Evolutionary conservation across 2,113 vertebrate species (phyloP), one percentile per base, ranked within the genome.

Genomic region (Nettapus auritus): DNA sequence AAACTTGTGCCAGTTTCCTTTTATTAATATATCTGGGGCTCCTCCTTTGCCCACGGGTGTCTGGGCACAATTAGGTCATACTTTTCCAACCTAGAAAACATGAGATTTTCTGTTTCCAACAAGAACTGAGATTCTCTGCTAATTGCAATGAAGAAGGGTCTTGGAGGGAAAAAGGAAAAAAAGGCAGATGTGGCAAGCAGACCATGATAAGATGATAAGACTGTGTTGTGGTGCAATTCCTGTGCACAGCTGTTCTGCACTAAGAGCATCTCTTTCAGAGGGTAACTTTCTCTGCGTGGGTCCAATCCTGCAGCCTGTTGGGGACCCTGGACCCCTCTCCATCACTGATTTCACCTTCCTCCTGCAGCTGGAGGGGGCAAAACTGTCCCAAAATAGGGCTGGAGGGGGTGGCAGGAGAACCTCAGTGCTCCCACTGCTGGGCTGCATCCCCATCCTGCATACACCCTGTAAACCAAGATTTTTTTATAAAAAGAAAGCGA

Each of bases 1-100:
- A 86, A 86, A 56, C 75, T 38, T 17, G 67, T 71, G 40, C 59
- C 53, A 53, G 28, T 74, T 91, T 85, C 59, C 63, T 77, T 87
- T 87, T 74, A 64, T 85, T 93, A 57, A 77, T 67, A 8, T 21
- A 38, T 18, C 57, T 87, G 64, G 74, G 78, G 9, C 36, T 50
- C 23, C 38, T 56, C 68, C 34, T 78, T 92, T 82, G 57, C 70
- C 84, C 2, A 3, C 0, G 7, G 36, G 62, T 89, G 67, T 67
- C 75, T 0, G 0, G 44, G 50, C 48, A 86, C 84, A 79, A 62
- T 66, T 62, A 82, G 84, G 62, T 82, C 70, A 36, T 7, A 44
- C 20, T 80, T 90, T 57, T 64, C 21, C 73, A 71, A 33, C 71
- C 34, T 64, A 60, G 53, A 66, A 90, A 90, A 86, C 2, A 11